phyloP scores from a whole-genome alignment of 2,888 invertebrate genomes.

The Agonopterix heracliana region DNA sequence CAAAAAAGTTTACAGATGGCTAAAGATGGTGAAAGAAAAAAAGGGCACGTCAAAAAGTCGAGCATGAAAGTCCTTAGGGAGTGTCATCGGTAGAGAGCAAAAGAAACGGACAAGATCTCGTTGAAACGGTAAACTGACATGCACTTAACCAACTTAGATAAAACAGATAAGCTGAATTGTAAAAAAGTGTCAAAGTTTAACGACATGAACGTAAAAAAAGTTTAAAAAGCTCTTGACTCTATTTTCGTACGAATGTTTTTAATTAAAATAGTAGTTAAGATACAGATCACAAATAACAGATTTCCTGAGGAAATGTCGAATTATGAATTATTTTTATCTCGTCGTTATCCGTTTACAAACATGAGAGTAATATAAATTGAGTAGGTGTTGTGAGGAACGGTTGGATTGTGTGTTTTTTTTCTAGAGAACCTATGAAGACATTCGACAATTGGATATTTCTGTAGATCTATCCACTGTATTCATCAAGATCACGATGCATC shows the following conservation, averaged over 20 bases:
- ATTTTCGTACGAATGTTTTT: conserved; percentile 39
- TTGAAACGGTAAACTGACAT: conserved; percentile 31
- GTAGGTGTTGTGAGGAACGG: background rate
- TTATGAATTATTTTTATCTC: conserved; percentile 43
- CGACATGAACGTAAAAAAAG: conserved; percentile 39
- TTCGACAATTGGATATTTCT: no score
- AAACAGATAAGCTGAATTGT: conserved; percentile 34
- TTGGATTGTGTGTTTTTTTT: background rate
- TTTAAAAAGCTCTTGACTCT: conserved; percentile 31
- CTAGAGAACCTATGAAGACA: background rate
- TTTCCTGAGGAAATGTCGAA: conserved; percentile 64
- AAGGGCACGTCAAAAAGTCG: conserved; percentile 2
- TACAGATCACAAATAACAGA: conserved; percentile 46
- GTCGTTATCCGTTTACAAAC: background rate
- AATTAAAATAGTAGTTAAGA: conserved; percentile 48
- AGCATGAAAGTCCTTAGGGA: conserved; percentile 15
- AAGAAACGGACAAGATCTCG: conserved; percentile 11
- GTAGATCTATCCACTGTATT: no score
- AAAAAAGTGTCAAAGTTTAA: conserved; percentile 67
- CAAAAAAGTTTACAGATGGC: background rate
- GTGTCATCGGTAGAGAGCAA: conserved; percentile 15
- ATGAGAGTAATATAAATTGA: background rate
- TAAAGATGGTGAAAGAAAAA: conserved; percentile 12
- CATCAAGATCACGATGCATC: no score
- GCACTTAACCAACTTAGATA: conserved; percentile 43